These are phyloP conservation scores for Pseudochaenichthys georgianus DNA, from an alignment of 2,797 vertebrate species.

Conservation along the genomic window DNA sequence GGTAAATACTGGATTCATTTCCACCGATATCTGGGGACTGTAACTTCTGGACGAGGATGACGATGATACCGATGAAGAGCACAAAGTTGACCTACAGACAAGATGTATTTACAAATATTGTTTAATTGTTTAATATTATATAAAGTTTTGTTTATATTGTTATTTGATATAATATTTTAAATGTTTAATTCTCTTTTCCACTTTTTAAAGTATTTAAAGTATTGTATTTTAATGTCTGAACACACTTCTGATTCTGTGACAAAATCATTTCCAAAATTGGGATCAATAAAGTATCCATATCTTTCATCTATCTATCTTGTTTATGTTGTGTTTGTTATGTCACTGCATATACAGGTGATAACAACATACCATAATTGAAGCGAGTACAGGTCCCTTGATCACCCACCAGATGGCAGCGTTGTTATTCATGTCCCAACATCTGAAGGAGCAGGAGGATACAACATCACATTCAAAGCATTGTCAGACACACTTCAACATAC, in stretches of 20 bases:
- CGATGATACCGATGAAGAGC: slow-evolving; percentile 96
- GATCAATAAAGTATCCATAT: too few species aligned
- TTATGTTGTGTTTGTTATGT: background rate
- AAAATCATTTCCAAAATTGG: too few species aligned
- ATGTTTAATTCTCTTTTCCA: too few species aligned
- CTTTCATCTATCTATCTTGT: too few species aligned
- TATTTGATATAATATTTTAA: too few species aligned
- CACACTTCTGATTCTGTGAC: too few species aligned
- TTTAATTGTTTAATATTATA: too few species aligned
- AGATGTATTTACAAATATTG: background rate
- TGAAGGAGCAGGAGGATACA: slow-evolving; percentile 48
- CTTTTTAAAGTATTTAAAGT: too few species aligned
- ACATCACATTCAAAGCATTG: background rate
- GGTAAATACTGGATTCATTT: slow-evolving; percentile 98
- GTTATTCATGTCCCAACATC: slow-evolving; percentile 97
- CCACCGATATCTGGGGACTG: slow-evolving; percentile 98
- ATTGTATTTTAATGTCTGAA: too few species aligned
- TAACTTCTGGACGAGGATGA: slow-evolving; percentile 97
- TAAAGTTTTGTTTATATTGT: too few species aligned
- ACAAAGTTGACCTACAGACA: slow-evolving; percentile 93
- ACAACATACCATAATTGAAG: slow-evolving; percentile 93
- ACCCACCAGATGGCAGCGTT: slow-evolving; percentile 98
- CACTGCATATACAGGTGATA: background rate
- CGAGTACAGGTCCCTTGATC: slow-evolving; percentile 96
- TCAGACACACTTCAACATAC: background rate